Conservation (phyloP, 2,888 invertebrate genomes). For the Microctonus brassicae region DNA sequence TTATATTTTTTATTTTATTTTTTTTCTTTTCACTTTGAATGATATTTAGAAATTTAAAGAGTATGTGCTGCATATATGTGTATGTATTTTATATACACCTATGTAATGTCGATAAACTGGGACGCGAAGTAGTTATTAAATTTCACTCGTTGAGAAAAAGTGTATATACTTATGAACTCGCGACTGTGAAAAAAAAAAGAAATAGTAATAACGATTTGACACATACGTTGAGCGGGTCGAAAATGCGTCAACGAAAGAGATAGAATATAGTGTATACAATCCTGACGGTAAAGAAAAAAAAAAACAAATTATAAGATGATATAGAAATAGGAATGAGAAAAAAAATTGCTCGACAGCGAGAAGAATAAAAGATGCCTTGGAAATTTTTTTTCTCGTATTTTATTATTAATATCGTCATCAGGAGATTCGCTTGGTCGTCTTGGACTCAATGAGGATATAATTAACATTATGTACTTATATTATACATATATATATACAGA, state of each 20-base stretch:
- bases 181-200: constrained; percentile 22
- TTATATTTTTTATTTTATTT: too few relatives aligned
- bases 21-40: neutral
- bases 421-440: constrained; percentile 18
- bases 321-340: neutral
- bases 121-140: constrained; percentile 24
- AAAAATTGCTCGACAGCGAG: neutral
- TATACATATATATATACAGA: neutral
- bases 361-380: too few relatives aligned
- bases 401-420: neutral
- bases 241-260: neutral
- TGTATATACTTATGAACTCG: constrained; percentile 1
- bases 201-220: constrained; percentile 29
- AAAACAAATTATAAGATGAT: neutral
- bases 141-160: constrained; percentile 36
- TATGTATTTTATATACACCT: neutral
- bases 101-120: constrained; percentile 20
- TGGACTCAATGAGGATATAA: constrained; percentile 13
- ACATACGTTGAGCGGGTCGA: neutral
- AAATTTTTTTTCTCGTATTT: neutral
- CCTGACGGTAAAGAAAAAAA: neutral
- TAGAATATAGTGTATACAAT: too few relatives aligned
- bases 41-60: constrained; percentile 30
- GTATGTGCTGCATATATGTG: neutral
- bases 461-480: neutral